phyloP scores from a whole-genome alignment of 2,113 vertebrate genomes.

The Mus pahari region DNA sequence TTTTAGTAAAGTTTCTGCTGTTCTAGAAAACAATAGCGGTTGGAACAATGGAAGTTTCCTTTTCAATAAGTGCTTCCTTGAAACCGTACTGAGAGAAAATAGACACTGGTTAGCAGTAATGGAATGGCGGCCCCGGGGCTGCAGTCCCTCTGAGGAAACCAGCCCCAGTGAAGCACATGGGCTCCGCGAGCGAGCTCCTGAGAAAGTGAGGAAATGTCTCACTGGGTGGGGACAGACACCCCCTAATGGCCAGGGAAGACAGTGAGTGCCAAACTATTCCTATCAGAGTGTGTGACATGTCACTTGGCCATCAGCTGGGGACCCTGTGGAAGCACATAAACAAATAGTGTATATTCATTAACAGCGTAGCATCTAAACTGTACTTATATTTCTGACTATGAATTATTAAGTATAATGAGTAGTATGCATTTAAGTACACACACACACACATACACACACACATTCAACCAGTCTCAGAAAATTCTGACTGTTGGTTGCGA shows the following conservation, averaged over 20 bases:
- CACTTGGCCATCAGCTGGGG: not conserved
- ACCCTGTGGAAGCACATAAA: not conserved
- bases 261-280: not conserved
- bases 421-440: not conserved
- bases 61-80: constrained; percentile 54
- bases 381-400: not conserved
- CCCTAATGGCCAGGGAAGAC: not conserved
- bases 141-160: not conserved
- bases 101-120: constrained; percentile 48
- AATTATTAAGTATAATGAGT: not conserved
- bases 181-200: not conserved
- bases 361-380: not conserved
- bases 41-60: constrained; percentile 69
- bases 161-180: not conserved
- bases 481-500: not conserved
- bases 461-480: not conserved
- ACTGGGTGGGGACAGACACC: not conserved
- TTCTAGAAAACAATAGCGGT: constrained; percentile 63
- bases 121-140: not conserved
- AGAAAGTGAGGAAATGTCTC: not conserved
- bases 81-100: constrained; percentile 58
- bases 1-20: constrained; percentile 49
- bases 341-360: not conserved
- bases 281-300: not conserved
- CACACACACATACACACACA: not conserved